These are phyloP conservation scores for Drosophila parthenogenetica DNA, from an alignment of 2,888 invertebrate genomes.

Conservation along the genomic window DNA sequence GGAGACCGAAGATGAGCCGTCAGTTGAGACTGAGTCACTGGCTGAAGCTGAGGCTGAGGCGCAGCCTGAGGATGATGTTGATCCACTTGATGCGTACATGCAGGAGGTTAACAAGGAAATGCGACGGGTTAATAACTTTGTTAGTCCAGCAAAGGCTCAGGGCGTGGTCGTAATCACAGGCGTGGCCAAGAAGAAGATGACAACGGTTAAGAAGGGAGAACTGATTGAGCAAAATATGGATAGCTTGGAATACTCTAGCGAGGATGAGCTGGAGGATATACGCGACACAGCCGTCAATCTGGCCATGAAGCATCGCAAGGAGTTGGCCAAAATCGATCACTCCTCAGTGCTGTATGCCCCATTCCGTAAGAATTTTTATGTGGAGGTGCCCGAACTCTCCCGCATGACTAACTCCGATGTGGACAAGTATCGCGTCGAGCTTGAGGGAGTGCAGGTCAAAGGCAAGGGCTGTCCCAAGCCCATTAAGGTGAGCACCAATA, in stretches of 20 bases:
- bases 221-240: slow-evolving; percentile 99
- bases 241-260: slow-evolving; percentile 98
- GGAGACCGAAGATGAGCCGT: slow-evolving; percentile 20
- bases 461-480: slow-evolving; percentile 98
- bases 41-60: slow-evolving; percentile 60
- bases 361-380: slow-evolving; percentile 98
- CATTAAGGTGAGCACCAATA: slow-evolving; percentile 87
- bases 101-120: slow-evolving; percentile 89
- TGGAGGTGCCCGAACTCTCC: slow-evolving; percentile 97
- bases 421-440: slow-evolving; percentile 92
- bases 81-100: slow-evolving; percentile 99
- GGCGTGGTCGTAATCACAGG: slow-evolving; percentile 93
- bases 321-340: slow-evolving; percentile 96
- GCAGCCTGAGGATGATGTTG: slow-evolving; percentile 92
- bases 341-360: slow-evolving; percentile 93
- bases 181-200: slow-evolving; percentile 91
- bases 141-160: slow-evolving; percentile 83
- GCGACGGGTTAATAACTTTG: slow-evolving; percentile 84
- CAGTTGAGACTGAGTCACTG: slow-evolving; percentile 59
- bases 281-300: slow-evolving; percentile 95
- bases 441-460: slow-evolving; percentile 98
- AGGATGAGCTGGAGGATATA: slow-evolving; percentile 97
- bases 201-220: slow-evolving; percentile 94
- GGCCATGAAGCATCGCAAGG: slow-evolving; percentile 96
- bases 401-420: slow-evolving; percentile 95